Conservation (phyloP, 2,888 invertebrate species). For the Lingula anatina region DNA sequence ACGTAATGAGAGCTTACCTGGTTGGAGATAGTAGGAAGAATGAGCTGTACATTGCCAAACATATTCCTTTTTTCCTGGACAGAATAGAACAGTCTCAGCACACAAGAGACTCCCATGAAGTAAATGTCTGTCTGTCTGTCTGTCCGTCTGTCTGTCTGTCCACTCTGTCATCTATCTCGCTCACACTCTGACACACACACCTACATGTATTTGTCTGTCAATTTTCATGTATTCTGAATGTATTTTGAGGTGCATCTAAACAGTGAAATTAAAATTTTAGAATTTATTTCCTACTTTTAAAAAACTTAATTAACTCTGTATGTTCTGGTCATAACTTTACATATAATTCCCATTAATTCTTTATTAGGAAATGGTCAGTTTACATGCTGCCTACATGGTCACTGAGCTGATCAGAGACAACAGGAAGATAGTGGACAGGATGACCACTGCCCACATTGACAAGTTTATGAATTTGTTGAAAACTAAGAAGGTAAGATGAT, state of each 20-base stretch:
- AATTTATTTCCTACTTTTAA: too few species aligned
- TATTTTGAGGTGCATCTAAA: too few species aligned
- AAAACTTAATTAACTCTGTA: too few species aligned
- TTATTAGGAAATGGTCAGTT: constrained; percentile 39
- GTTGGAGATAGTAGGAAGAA: constrained; percentile 49
- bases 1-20: constrained; percentile 44
- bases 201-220: too few species aligned
- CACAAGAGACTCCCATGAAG: constrained; percentile 16
- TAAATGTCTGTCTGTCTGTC: too few species aligned
- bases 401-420: constrained; percentile 50
- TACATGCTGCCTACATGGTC: constrained; percentile 49
- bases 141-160: too few species aligned
- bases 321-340: too few species aligned
- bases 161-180: too few species aligned
- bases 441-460: constrained; percentile 42
- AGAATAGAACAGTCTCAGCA: constrained; percentile 46
- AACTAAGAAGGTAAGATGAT: constrained; percentile 34
- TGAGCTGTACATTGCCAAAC: constrained; percentile 49
- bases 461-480: constrained; percentile 40
- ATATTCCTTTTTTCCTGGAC: constrained; percentile 48
- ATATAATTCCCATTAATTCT: too few species aligned
- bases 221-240: too few species aligned
- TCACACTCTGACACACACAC: too few species aligned
- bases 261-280: too few species aligned
- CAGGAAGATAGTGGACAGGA: constrained; percentile 48